These are phyloP conservation scores for Cololabis saira DNA, from an alignment of 2,113 vertebrate species.

Conservation along the genomic window DNA sequence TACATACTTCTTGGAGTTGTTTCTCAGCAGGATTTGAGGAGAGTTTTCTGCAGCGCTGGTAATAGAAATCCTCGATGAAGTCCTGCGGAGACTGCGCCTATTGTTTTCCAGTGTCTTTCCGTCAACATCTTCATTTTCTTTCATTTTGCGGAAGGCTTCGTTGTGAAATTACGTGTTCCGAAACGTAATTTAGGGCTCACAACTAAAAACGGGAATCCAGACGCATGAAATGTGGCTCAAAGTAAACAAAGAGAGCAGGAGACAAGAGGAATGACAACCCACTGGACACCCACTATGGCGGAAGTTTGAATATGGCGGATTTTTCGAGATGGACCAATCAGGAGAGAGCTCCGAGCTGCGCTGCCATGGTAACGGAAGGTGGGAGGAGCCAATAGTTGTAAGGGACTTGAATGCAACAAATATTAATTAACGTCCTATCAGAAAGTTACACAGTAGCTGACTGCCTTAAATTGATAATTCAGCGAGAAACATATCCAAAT, in stretches of 20 bases:
- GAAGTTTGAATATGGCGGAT: constrained; percentile 81
- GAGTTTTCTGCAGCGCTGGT: constrained; percentile 49
- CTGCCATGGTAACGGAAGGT: constrained; percentile 18
- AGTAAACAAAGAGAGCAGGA: constrained; percentile 51
- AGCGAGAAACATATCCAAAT: too few relatives aligned
- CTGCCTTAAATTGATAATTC: too few relatives aligned
- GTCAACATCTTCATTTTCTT: constrained; percentile 61
- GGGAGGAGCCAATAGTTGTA: constrained; percentile 43
- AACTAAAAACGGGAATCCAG: not conserved
- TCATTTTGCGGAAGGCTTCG: constrained; percentile 43
- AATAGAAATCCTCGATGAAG: constrained; percentile 65
- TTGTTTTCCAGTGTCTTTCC: constrained; percentile 29
- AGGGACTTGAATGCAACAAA: too few relatives aligned
- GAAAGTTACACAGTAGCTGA: too few relatives aligned
- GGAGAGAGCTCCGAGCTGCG: constrained; percentile 5
- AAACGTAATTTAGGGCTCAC: too few relatives aligned
- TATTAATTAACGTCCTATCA: too few relatives aligned
- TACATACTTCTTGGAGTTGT: constrained; percentile 69
- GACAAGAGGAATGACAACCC: constrained; percentile 59
- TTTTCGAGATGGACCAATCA: constrained; percentile 72
- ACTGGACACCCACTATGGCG: constrained; percentile 51
- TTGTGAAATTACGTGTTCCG: not conserved
- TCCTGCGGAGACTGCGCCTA: constrained; percentile 49
- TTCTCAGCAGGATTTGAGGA: constrained; percentile 52
- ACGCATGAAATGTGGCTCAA: not conserved